Evolutionary conservation across 2,888 invertebrate species (phyloP).

Genomic region (Ptilodon capucinus): DNA sequence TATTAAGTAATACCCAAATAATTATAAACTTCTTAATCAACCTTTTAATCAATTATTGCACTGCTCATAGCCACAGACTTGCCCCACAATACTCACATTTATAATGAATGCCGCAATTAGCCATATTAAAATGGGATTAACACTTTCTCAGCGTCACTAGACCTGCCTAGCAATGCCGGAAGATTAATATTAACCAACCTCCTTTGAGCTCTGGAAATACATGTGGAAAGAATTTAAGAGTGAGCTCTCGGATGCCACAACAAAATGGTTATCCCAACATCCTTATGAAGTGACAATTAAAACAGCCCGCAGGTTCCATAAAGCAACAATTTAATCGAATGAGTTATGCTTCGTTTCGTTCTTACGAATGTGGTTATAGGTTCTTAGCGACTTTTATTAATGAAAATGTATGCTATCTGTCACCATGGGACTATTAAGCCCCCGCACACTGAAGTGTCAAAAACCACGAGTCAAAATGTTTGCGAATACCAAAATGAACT

Average conservation of each 20-base stretch:
- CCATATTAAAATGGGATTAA: conserved; percentile 75
- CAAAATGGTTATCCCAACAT: conserved; percentile 27
- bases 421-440: conserved; percentile 39
- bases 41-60: conserved; percentile 9
- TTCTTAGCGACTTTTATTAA: conserved; percentile 52
- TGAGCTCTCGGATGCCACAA: conserved; percentile 19
- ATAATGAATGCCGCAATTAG: conserved; percentile 68
- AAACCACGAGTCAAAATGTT: no score
- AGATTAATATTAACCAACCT: conserved; percentile 36
- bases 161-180: conserved; percentile 44
- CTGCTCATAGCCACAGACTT: conserved; percentile 30
- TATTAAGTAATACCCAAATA: no score
- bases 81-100: conserved; percentile 39
- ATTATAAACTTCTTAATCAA: not conserved
- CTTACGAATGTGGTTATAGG: conserved; percentile 60
- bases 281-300: conserved; percentile 46
- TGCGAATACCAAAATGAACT: no score
- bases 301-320: conserved; percentile 65
- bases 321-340: conserved; percentile 67
- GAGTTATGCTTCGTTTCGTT: conserved; percentile 74
- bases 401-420: conserved; percentile 63
- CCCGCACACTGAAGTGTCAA: no score
- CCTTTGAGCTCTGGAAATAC: conserved; percentile 20
- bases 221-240: not conserved
- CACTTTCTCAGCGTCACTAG: conserved; percentile 60